These are phyloP conservation scores for Mormyrus lacerda DNA, from an alignment of 2,113 vertebrate species.

Conservation along the genomic window DNA sequence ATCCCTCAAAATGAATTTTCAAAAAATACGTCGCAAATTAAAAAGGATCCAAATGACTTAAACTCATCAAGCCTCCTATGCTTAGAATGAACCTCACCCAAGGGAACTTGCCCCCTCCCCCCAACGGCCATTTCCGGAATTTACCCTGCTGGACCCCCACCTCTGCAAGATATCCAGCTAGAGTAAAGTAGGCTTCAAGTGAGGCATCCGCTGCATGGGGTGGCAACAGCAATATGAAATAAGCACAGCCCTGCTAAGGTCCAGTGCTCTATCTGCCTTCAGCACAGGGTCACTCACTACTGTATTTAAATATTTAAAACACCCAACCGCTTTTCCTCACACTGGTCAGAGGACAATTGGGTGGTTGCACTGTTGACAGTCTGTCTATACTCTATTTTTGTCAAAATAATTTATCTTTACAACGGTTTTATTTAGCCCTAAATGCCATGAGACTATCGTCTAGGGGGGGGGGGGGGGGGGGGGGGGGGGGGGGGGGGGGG, in stretches of 20 bases:
- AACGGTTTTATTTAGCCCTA: neutral
- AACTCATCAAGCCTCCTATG: neutral
- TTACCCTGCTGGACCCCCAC: neutral
- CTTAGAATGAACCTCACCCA: neutral
- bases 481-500: too few relatives aligned
- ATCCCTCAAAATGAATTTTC: neutral
- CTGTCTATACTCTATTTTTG: neutral
- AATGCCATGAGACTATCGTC: neutral
- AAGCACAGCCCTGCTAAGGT: neutral
- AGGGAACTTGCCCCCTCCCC: neutral
- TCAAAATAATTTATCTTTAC: neutral
- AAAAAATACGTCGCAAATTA: neutral
- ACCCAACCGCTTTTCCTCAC: neutral
- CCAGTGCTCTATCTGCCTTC: neutral
- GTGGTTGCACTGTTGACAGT: neutral
- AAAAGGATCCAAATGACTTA: neutral
- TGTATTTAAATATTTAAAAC: neutral
- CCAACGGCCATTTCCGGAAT: neutral
- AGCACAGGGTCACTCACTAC: neutral
- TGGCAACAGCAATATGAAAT: neutral
- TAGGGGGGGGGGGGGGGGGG: too few relatives aligned
- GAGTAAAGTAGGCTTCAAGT: neutral
- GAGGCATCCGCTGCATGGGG: neutral
- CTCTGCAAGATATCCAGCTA: neutral
- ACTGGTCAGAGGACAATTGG: neutral